Conservation (phyloP, 2,113 vertebrate genomes). For the Halichoeres trimaculatus region DNA sequence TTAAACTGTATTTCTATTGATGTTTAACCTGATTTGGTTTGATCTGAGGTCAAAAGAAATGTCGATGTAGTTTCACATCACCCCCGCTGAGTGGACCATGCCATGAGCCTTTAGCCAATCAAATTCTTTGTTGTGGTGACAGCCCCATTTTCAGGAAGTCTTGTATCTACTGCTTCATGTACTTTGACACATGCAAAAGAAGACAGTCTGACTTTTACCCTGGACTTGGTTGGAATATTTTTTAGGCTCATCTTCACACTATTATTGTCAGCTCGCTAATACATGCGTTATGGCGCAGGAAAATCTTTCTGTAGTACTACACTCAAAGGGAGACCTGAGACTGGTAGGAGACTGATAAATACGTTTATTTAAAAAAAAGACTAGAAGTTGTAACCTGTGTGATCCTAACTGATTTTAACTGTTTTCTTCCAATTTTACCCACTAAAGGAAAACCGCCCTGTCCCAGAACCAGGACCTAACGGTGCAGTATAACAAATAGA, state of each 20-base stretch:
- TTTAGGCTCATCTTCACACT: not conserved
- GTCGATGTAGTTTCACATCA: not conserved
- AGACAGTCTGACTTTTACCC: fast-evolving
- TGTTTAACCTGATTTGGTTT: not conserved
- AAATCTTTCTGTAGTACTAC: constrained; percentile 81
- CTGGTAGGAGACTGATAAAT: constrained; percentile 68
- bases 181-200: constrained; percentile 2
- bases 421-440: not conserved
- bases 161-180: not conserved
- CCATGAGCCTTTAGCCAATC: constrained; percentile 52
- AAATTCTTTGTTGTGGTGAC: constrained; percentile 52
- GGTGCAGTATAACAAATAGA: constrained; percentile 32
- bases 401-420: not conserved
- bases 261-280: not conserved
- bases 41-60: no score
- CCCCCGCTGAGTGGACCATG: constrained; percentile 39
- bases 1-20: not conserved
- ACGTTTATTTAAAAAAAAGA: not conserved
- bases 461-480: constrained; percentile 82
- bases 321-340: constrained; percentile 78
- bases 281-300: constrained; percentile 76
- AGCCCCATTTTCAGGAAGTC: constrained; percentile 23
- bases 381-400: not conserved
- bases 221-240: not conserved
- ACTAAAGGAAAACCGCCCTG: constrained; percentile 77